These are phyloP conservation scores for Dendrolimus kikuchii DNA, from an alignment of 1,140 invertebrate genomes.

Conservation along the genomic window DNA sequence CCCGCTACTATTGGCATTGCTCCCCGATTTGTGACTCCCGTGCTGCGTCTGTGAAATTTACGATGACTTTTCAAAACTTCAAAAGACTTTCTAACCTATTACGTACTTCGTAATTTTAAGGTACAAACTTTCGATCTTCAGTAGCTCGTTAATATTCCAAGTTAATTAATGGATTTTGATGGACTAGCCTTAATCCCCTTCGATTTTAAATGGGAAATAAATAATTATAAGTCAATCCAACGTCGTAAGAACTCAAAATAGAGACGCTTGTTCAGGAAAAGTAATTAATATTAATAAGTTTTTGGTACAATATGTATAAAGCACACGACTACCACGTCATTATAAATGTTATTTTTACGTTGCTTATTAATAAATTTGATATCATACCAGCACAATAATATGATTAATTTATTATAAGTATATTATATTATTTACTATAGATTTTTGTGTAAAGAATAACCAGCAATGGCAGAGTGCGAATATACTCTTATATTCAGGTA, in stretches of 20 bases:
- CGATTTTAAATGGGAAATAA: slow-evolving; percentile 20
- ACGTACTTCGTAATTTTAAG: slow-evolving; percentile 60
- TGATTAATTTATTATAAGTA: too few species aligned
- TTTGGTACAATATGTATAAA: too few species aligned
- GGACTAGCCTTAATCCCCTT: slow-evolving; percentile 38
- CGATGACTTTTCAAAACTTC: slow-evolving; percentile 50
- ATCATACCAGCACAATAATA: too few species aligned
- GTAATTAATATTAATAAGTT: too few species aligned
- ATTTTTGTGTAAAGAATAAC: slow-evolving; percentile 25
- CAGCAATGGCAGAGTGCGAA: slow-evolving; percentile 34
- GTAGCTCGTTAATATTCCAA: slow-evolving; percentile 61
- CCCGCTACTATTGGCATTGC: slow-evolving; percentile 27
- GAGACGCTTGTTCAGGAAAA: background rate
- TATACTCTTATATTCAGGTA: slow-evolving; percentile 46
- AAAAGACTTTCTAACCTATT: slow-evolving; percentile 59
- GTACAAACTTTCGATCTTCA: slow-evolving; percentile 54
- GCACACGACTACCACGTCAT: too few species aligned
- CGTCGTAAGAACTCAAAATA: slow-evolving; percentile 10
- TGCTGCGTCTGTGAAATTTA: slow-evolving; percentile 55
- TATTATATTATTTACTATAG: slow-evolving; percentile 21
- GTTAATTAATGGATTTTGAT: slow-evolving; percentile 66
- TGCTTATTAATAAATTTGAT: too few species aligned
- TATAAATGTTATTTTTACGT: too few species aligned
- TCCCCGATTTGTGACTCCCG: slow-evolving; percentile 42
- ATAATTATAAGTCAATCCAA: slow-evolving; percentile 30